phyloP scores from a whole-genome alignment of 1,140 invertebrate species.

The Papilio polyxenes region DNA sequence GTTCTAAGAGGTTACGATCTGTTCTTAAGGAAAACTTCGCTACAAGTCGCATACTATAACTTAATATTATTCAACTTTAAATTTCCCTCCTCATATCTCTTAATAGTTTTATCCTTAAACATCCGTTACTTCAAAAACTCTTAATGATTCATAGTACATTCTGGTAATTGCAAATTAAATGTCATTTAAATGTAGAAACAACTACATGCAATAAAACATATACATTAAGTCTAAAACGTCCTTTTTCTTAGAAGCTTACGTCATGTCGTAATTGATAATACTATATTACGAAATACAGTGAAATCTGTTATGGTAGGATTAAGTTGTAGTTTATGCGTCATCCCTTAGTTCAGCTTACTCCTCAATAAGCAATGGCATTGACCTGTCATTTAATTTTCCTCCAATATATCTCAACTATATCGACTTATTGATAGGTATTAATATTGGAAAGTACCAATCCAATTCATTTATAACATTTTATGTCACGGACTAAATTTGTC shows the following conservation, averaged over 20 bases:
- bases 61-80: neutral
- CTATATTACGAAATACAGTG: slow-evolving; percentile 7
- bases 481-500: neutral
- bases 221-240: neutral
- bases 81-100: neutral
- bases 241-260: slow-evolving; percentile 22
- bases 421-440: too few relatives aligned
- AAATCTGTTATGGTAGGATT: neutral
- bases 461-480: neutral
- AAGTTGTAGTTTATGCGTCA: neutral
- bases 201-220: neutral
- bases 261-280: slow-evolving; percentile 15
- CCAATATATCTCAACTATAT: neutral
- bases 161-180: neutral
- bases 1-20: neutral
- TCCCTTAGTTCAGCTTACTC: neutral
- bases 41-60: neutral
- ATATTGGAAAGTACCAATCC: neutral
- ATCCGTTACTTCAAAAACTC: neutral
- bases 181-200: neutral
- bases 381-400: neutral
- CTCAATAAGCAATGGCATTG: neutral
- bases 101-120: neutral
- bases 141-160: neutral
- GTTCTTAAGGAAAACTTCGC: neutral